Evolutionary conservation across 2,888 invertebrate genomes (phyloP).

Genomic region (Netelia fuscicornis): DNA sequence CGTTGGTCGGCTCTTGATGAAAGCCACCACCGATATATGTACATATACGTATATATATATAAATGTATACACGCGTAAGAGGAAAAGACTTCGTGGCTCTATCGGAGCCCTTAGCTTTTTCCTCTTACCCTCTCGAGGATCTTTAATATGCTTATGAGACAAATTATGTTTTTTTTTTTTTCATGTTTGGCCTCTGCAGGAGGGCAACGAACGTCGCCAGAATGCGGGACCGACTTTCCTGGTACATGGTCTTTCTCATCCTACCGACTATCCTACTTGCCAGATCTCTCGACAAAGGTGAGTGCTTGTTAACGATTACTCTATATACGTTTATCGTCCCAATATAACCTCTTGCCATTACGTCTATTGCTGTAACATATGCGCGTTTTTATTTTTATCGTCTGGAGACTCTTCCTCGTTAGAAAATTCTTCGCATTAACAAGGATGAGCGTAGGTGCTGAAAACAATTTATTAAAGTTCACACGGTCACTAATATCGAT

Average conservation of each 20-base stretch:
- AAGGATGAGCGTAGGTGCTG: background rate
- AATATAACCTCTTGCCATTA: too few species aligned
- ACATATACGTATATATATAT: background rate
- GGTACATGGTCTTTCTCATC: conserved; percentile 84
- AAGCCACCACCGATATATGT: background rate
- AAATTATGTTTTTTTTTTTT: background rate
- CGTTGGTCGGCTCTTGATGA: background rate
- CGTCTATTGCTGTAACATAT: too few species aligned
- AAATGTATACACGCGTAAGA: background rate
- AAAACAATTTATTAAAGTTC: background rate
- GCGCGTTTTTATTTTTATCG: too few species aligned
- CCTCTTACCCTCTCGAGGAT: conserved; percentile 31
- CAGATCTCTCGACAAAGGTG: conserved; percentile 84
- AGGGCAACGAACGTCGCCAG: conserved; percentile 77
- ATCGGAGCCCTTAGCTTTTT: conserved; percentile 22
- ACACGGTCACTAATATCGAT: background rate
- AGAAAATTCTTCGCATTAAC: background rate
- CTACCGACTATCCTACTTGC: conserved; percentile 84
- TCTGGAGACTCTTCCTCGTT: too few species aligned
- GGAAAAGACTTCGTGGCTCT: conserved; percentile 4
- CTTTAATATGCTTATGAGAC: conserved; percentile 33
- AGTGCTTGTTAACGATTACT: conserved; percentile 57
- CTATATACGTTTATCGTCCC: background rate
- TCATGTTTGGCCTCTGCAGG: conserved; percentile 61
- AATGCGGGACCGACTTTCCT: conserved; percentile 84